Percentiles rank a stretch among this genome's conserved stretches.
These are phyloP conservation scores for Vimba vimba DNA, from an alignment of 2,113 vertebrate genomes.

Conservation along the genomic window DNA sequence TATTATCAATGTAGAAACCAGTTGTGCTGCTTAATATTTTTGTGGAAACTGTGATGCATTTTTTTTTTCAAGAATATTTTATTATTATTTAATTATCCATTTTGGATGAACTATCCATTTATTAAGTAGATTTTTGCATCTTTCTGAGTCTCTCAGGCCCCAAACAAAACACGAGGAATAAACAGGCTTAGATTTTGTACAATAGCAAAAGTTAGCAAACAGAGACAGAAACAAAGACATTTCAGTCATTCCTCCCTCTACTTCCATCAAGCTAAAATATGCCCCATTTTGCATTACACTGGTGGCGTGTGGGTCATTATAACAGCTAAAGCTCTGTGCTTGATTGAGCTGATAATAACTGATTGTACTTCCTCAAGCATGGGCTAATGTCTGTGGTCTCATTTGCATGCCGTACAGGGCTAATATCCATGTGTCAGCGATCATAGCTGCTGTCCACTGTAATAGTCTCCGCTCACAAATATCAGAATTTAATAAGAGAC, in stretches of 20 bases:
- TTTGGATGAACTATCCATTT: too few relatives aligned
- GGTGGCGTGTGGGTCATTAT: conserved; percentile 16
- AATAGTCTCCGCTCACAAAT: conserved; percentile 36
- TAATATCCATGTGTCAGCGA: conserved; percentile 38
- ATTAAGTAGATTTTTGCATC: neutral
- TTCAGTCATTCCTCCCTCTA: neutral
- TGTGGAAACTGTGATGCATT: too few relatives aligned
- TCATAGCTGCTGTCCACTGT: conserved; percentile 40
- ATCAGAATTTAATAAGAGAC: conserved; percentile 44
- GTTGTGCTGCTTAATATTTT: too few relatives aligned
- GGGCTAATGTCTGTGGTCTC: conserved; percentile 50
- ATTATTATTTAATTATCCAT: too few relatives aligned
- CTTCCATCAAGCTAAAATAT: conserved; percentile 1
- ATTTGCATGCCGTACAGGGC: conserved; percentile 48
- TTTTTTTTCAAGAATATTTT: too few relatives aligned
- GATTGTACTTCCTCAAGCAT: conserved; percentile 54
- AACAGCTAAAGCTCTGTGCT: conserved; percentile 27
- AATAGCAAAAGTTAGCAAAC: neutral
- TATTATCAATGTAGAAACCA: too few relatives aligned
- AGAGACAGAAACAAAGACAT: neutral
- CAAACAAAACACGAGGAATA: neutral
- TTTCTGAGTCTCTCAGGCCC: neutral
- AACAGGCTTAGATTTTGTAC: neutral
- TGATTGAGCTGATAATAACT: conserved; percentile 55
- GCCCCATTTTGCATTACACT: neutral